Percentiles rank a stretch among this genome's conserved stretches.
These are phyloP conservation scores for Brachirus orientalis DNA, from an alignment of 2,113 vertebrate species.

Conservation along the genomic window DNA sequence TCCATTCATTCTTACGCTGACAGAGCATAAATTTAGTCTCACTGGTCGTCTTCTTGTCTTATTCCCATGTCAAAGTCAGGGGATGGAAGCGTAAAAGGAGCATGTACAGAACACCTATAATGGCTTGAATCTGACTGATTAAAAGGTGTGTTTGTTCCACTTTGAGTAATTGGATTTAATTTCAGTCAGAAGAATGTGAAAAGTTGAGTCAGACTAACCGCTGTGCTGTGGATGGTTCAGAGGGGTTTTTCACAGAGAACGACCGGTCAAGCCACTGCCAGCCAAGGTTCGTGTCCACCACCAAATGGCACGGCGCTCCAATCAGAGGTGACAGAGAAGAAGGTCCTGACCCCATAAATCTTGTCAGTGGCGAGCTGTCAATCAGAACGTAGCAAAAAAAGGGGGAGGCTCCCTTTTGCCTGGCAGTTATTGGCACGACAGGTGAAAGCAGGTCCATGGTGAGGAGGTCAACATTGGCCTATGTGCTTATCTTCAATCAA, in stretches of 20 bases:
- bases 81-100: too few relatives aligned
- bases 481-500: constrained; percentile 71
- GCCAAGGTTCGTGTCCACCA: constrained; percentile 61
- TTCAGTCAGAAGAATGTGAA: too few relatives aligned
- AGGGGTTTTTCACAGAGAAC: constrained; percentile 36
- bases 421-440: constrained; percentile 66
- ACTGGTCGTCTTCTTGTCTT: too few relatives aligned
- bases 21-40: too few relatives aligned
- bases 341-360: constrained; percentile 77
- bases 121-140: too few relatives aligned
- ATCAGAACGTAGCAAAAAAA: constrained; percentile 54
- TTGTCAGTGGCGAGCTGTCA: constrained; percentile 74
- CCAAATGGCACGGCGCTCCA: constrained; percentile 64
- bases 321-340: constrained; percentile 72
- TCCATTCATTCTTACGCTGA: too few relatives aligned
- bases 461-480: constrained; percentile 73
- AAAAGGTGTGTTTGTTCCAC: too few relatives aligned
- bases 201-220: too few relatives aligned
- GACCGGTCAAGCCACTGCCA: constrained; percentile 41
- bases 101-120: too few relatives aligned
- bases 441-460: constrained; percentile 47
- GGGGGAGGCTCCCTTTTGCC: constrained; percentile 58
- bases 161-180: too few relatives aligned
- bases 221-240: constrained; percentile 49
- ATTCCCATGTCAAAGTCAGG: too few relatives aligned